Evolutionary conservation across 2,888 invertebrate species (phyloP).

Genomic region (Galeruca laticollis): DNA sequence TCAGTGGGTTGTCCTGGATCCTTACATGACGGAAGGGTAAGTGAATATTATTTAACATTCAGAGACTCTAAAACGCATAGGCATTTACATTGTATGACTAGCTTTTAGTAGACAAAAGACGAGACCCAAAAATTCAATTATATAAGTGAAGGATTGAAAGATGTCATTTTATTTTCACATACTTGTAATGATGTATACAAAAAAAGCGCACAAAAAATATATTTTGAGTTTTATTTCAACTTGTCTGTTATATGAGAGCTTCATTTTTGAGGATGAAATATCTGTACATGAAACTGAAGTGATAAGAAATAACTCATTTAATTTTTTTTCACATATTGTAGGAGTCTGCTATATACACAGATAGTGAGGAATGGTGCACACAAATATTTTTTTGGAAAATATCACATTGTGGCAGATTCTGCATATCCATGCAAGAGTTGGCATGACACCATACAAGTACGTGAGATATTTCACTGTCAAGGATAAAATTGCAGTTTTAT

Average conservation of each 20-base stretch:
- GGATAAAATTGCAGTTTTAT: neutral
- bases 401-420: conserved; percentile 28
- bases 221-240: conserved; percentile 4
- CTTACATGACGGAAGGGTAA: conserved; percentile 11
- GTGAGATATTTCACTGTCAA: conserved; percentile 15
- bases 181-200: too few relatives aligned
- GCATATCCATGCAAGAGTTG: conserved; percentile 30
- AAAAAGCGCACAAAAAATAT: neutral
- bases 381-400: conserved; percentile 28
- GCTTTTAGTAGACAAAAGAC: neutral
- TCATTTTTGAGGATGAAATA: too few relatives aligned
- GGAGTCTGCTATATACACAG: conserved; percentile 22
- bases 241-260: too few relatives aligned
- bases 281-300: too few relatives aligned
- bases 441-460: conserved; percentile 29
- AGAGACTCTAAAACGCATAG: conserved; percentile 5
- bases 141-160: too few relatives aligned
- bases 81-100: conserved; percentile 9
- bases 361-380: conserved; percentile 26
- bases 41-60: conserved; percentile 21
- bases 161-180: too few relatives aligned
- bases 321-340: too few relatives aligned
- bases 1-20: conserved; percentile 31
- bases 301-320: too few relatives aligned
- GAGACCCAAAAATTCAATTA: too few relatives aligned